Evolutionary conservation across 2,888 invertebrate genomes (phyloP), one percentile per base, ranked within the genome.

Genomic region (Ischnus inquisitorius): DNA sequence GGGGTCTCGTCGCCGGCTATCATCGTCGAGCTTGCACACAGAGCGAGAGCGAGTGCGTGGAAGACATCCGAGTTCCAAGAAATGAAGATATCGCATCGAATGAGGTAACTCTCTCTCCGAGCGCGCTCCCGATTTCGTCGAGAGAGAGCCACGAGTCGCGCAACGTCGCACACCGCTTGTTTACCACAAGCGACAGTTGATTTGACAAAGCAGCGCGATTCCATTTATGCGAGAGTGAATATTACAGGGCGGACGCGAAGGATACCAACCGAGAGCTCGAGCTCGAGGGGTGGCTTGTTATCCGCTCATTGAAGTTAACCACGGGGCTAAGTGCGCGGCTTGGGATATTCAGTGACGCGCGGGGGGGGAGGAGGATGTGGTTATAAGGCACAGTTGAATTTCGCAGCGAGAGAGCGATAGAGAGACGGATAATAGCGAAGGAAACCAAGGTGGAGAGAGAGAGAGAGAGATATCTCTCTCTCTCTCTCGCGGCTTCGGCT

Each of bases 221-320:
- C 92, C 92, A 92, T 93, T 92, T 93, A 92, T 92, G 90, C 91
- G 91, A 92, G 90, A 92, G 91, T 88, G 90, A 92, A 92, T 93
- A 93, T 92, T 92, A 92, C 92, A 93, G 91, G 91, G 90, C 88
- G 68, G 77, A 6, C 34, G 64, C 25, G 54, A 10, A 54, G 39
- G 19, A 22, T 39, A 34, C 79, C 54, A 54, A 65, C 57, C 65
- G 51, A 76, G 75, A 48, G 74, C 54, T 25, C 64, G 51, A 89
- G 22, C 89, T 91, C 89, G 90, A 91, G 91, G 92, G 92, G 92
- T 90, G 91, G 92, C 93, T 93, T 92, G 93, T 93, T 93, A 93
- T 93, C 92, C 92, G 92, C 92, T 93, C 92, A 93, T 93, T 93
- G 93, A 93, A 93, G 93, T 92, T 93, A 93, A 93, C 93, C 92